Percentiles rank a stretch among this genome's conserved stretches.
These are phyloP conservation scores for Poeciliopsis infans DNA, from an alignment of 2,797 vertebrate species.

Conservation along the genomic window DNA sequence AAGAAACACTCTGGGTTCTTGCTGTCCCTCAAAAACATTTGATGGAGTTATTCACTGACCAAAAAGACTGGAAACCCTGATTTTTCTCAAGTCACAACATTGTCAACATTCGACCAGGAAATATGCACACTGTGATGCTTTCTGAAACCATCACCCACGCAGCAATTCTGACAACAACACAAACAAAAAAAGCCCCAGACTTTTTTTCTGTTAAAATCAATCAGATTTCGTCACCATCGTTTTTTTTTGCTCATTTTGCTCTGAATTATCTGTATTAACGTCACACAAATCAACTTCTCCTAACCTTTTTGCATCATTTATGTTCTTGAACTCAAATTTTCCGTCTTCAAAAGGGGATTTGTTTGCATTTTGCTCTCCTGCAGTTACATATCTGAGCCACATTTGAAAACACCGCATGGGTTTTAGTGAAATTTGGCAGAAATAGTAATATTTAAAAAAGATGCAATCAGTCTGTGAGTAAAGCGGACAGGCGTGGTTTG, in stretches of 20 bases:
- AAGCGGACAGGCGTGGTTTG: not conserved
- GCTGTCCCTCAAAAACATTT: not conserved
- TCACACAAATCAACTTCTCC: not conserved
- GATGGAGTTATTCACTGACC: not conserved
- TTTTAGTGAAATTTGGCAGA: not conserved
- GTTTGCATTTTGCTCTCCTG: not conserved
- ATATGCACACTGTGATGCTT: not conserved
- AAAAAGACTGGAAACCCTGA: not conserved
- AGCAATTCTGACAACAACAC: not conserved
- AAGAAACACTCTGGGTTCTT: not conserved
- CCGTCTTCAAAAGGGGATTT: not conserved
- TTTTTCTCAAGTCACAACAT: not conserved
- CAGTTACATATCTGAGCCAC: not conserved
- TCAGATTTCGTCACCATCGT: not conserved
- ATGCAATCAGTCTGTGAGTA: not conserved
- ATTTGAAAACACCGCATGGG: not conserved
- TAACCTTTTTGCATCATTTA: too few species aligned
- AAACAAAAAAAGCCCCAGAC: not conserved
- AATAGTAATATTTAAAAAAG: not conserved
- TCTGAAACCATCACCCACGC: too few species aligned
- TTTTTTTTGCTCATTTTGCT: not conserved
- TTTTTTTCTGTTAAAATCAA: not conserved
- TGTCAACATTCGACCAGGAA: not conserved
- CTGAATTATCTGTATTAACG: not conserved
- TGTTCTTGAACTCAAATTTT: not conserved